Evolutionary conservation across 1,140 invertebrate species (phyloP).

Genomic region (Amphibalanus amphitrite): DNA sequence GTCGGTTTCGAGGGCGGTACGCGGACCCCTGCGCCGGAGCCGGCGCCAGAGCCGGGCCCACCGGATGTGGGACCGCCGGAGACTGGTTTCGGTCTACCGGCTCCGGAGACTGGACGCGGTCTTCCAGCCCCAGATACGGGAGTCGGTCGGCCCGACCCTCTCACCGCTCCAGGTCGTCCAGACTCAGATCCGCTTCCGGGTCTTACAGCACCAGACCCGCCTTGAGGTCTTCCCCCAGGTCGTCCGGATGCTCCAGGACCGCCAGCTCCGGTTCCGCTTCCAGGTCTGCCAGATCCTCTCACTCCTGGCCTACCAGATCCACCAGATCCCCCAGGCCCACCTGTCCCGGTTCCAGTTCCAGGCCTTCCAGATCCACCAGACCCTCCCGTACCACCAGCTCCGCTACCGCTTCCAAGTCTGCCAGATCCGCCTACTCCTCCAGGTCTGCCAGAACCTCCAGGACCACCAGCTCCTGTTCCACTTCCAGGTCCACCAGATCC

Average conservation of each 20-base stretch:
- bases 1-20: too few relatives aligned
- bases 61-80: too few relatives aligned
- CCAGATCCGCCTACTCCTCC: too few relatives aligned
- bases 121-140: slow-evolving; percentile 9
- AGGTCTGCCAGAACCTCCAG: too few relatives aligned
- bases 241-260: slow-evolving; percentile 11
- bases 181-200: neutral
- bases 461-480: too few relatives aligned
- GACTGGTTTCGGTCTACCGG: slow-evolving; percentile 1
- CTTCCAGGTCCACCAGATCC: too few relatives aligned
- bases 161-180: slow-evolving; percentile 9
- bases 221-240: slow-evolving; percentile 5
- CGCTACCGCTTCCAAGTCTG: slow-evolving; percentile 9
- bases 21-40: too few relatives aligned
- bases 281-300: slow-evolving; percentile 1
- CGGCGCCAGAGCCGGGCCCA: too few relatives aligned
- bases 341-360: too few relatives aligned
- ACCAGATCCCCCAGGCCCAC: slow-evolving; percentile 6
- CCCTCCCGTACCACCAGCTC: slow-evolving; percentile 7
- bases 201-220: neutral
- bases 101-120: neutral
- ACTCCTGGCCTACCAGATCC: slow-evolving; percentile 7
- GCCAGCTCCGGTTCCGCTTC: too few relatives aligned
- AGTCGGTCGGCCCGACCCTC: slow-evolving; percentile 14
- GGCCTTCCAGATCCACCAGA: too few relatives aligned